Evolutionary conservation across 2,797 vertebrate species (phyloP), one percentile per base, ranked within the genome.

Genomic region (Macrochelys suwanniensis): DNA sequence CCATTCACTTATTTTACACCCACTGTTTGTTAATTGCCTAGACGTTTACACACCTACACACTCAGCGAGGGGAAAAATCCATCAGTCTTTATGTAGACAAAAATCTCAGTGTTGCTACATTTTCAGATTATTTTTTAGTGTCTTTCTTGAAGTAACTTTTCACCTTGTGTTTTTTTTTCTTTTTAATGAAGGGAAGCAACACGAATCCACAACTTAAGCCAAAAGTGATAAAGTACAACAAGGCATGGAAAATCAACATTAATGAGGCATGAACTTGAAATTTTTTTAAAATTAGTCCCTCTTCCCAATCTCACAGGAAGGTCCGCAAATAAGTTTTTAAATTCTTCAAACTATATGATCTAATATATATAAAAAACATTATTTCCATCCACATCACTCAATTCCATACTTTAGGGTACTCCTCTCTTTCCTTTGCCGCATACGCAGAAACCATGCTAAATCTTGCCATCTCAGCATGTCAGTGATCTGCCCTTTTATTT

Each of bases 241-340:
- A 84, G 51, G 37, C 33, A 82, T 42, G 28, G 25, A 57, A 59
- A 83, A 45, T 76, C 8, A 28, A 45, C 26, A 56, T 57, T 57
- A 42, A 68, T 17, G n/a, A 80, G 6, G 25, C 6, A 76, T 13
- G 54, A 0, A 47, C 59, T 50, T 54, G 61, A 3, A 0, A n/a
- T 31, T 25, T 51, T 51, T 13, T 25, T 12, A 81, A 82, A 89
- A 82, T 79, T 87, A 37, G 6, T 85, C 4, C 84, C 11, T 11
- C 6, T 89, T 56, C 7, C 4, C 5, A 65, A 74, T 13, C 83
- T 82, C 13, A 76, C 11, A 53, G 51, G 82, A 85, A 23, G 3
- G 57, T 11, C 50, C 54, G 76, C 42, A 81, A 84, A 89, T 31
- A 77, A 7, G 23, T 68, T 76, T 86, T 37, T 84, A 37, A 3